Base-by-base conservation (phyloP, 2,113 vertebrate species). In the Candoia aspera region DNA sequence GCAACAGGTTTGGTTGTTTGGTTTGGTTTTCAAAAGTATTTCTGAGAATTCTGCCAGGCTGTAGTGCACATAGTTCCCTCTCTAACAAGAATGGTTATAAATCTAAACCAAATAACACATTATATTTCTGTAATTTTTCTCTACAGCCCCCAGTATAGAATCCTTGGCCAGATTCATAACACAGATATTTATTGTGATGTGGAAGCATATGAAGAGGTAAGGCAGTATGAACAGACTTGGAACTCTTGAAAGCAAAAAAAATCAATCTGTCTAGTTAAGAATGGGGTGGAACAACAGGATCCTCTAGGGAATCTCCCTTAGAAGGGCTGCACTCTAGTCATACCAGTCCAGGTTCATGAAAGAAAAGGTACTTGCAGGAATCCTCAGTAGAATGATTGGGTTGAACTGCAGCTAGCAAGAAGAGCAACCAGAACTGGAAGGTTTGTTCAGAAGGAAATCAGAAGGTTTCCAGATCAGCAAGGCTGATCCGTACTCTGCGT, bases 181-280 rank as follows among this genome's bases (percentile, higher is more conserved):
- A 99, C 99, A 0, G 99, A 98, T 85, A 97, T 99, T 58, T 99
- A 99, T 96, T 98, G 96, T 85, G 98, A 98, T 12, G 97, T 98
- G 95, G 97, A 99, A 0, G 97, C 98, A 3, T 99, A 98, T 0
- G 98, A 99, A 95, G 99, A 99, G 98, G 99, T 99, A 97, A 94
- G 95, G 91, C 11, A 2, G 2, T 37, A 0, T 53, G 93, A 84
- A 57, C 5, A 46, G n/a, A 55, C 15, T n/a, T n/a, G 57, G 62
- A 3, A 15, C 2, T 3, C 24, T 1, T 79, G 24, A 73, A 87
- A 29, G 29, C 10, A 54, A 54, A 8, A 8, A 10, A 26, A 88
- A 19, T 21, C 12, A 10, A 13, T 13, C 0, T 26, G n/a, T 57
- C 73, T 21, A 26, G 29, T 58, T 79, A 46, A 73, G 33, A 79